A percentile compares a stretch with the other conserved stretches of the same genome.
Evolutionary conservation across 1,140 invertebrate genomes (phyloP).

Genomic region (Delia radicum): DNA sequence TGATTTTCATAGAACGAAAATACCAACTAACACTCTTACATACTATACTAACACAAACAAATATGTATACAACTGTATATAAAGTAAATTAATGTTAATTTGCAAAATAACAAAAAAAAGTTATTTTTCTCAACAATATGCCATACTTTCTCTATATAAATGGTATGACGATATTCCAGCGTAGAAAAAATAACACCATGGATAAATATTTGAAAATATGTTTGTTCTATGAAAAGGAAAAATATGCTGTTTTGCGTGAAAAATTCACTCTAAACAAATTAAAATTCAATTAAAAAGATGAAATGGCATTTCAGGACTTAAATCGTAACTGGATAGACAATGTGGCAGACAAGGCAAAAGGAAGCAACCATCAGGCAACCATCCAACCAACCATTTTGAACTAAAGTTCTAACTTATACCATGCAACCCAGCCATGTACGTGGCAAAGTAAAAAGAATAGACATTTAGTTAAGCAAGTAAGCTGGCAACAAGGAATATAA

Average conservation of each 20-base stretch:
- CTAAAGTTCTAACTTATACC: not conserved
- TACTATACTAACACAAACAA: not conserved
- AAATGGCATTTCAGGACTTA: slow-evolving; percentile 49
- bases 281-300: slow-evolving; percentile 56
- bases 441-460: not conserved
- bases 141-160: not conserved
- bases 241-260: slow-evolving; percentile 9
- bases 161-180: not conserved
- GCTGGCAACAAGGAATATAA: not conserved
- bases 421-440: not conserved
- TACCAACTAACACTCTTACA: not conserved
- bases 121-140: not conserved
- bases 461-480: not conserved
- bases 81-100: not conserved
- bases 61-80: not conserved
- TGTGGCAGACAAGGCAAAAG: slow-evolving; percentile 5
- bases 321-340: slow-evolving; percentile 27
- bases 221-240: not conserved
- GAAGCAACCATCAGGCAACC: not conserved
- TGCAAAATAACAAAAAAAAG: too few species aligned
- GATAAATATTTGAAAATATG: slow-evolving; percentile 13
- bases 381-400: not conserved
- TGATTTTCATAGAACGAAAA: slow-evolving; percentile 42
- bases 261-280: slow-evolving; percentile 52
- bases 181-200: not conserved